phyloP scores from a whole-genome alignment of 2,888 invertebrate species.

The Apeira syringaria region DNA sequence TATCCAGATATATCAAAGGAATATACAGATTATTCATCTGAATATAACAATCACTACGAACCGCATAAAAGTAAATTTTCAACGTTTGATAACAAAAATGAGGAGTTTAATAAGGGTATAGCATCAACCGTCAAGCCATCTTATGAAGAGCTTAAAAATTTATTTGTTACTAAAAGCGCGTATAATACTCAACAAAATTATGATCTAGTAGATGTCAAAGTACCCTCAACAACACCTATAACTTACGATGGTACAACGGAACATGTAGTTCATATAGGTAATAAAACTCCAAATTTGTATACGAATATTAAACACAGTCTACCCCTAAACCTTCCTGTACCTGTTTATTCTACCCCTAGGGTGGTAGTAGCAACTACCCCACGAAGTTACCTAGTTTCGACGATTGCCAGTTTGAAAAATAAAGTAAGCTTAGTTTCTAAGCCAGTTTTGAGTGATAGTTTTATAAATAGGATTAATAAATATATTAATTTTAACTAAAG shows the following conservation, averaged over 20 bases:
- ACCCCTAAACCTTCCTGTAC: slow-evolving; percentile 28
- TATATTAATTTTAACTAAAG: slow-evolving; percentile 62
- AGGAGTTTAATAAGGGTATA: slow-evolving; percentile 19
- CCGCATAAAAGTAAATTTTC: slow-evolving; percentile 58
- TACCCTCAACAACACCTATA: slow-evolving; percentile 43
- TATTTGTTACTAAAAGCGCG: slow-evolving; percentile 47
- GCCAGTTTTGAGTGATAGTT: slow-evolving; percentile 58
- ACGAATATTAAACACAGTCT: slow-evolving; percentile 50
- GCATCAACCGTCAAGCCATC: slow-evolving; percentile 44
- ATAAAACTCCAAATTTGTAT: slow-evolving; percentile 49
- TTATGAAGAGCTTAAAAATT: slow-evolving; percentile 52
- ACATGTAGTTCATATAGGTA: slow-evolving; percentile 51
- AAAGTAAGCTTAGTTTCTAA: slow-evolving; percentile 49
- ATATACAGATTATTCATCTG: slow-evolving; percentile 60
- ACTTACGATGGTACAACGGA: slow-evolving; percentile 46
- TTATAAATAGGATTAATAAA: slow-evolving; percentile 67
- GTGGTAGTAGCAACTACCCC: slow-evolving; percentile 41
- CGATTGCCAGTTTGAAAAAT: slow-evolving; percentile 59
- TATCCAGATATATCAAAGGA: slow-evolving; percentile 61
- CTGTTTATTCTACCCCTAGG: slow-evolving; percentile 22
- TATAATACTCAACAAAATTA: slow-evolving; percentile 39
- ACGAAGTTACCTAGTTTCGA: slow-evolving; percentile 54
- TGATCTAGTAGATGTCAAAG: slow-evolving; percentile 42
- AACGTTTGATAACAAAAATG: slow-evolving; percentile 33
- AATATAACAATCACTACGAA: slow-evolving; percentile 49